Base-by-base conservation (phyloP, 2,888 invertebrate species). In the Tenthredo notha region DNA sequence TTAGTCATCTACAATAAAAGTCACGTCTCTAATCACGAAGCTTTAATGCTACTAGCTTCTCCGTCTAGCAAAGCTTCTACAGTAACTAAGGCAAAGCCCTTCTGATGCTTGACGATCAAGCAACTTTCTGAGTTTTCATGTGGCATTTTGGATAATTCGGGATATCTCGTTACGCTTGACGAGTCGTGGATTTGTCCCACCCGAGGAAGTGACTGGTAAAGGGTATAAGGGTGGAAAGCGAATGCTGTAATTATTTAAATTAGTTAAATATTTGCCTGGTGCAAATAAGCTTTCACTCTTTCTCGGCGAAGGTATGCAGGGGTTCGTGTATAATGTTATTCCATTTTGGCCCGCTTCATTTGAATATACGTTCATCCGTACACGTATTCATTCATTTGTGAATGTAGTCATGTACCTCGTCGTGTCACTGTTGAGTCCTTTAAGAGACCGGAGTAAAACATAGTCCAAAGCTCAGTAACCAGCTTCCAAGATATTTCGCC, bases 231-330 rank as follows among this genome's bases (percentile, higher is more conserved):
- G 65, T 47, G 72, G 77, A 70, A 85, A 85, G 82, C 37, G 85
- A 86, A 86, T 85, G 87, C 85, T 75, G 86, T 84, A 88, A 88
- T 88, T 88, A 88, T 88, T 88, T 86, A 89, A 88, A 89, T 86
- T 82, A 86, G 86, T 86, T 78, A 87, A 88, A 87, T 87, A 87
- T 88, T 88, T 86, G 86, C 84, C 86, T 21, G 37, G 33, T 10
- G 61, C 37, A 83, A 83, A 83, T 83, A 67, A 83, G 54, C 37
- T 47, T 43, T 6, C 37, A 21, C 58, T 80, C 37, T 80, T 21
- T 58, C 40, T 58, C 33, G 61, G 40, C 37, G 12, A 4, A 67
- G 18, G 29, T 67, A 33, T 67, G 33, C 33, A 33, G 12, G 15
- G 25, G 29, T 25, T 43, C 43, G 74, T 12, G 25, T 40, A 43